Evolutionary conservation across 23 tunicate species (phyloP), one percentile per base, ranked within the genome.

Genomic region (Styela clava): DNA sequence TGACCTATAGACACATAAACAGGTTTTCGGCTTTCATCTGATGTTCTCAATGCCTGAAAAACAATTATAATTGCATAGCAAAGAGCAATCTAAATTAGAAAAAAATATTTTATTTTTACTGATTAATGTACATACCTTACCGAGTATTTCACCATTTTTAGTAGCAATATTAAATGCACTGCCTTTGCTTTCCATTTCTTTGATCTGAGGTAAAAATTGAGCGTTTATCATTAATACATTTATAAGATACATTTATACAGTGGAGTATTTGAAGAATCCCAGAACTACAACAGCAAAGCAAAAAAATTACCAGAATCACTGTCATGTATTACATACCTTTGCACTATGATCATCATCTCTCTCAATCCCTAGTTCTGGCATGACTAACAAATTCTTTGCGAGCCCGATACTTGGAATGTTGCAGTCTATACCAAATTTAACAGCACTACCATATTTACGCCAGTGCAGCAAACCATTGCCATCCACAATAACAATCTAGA

Each of bases 351-450:
- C 52, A 2, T 56, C 84, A 79, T 86, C 80, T 2, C 80, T 78
- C 24, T n/a, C 21, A 5, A 89, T 79, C 24, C 81, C 94, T 21
- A 64, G 29, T 20, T 89, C 85, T 18, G 69, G 80, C 62, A 89
- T 79, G n/a, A 31, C 28, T 31, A 70, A 31, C 36, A 89, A 61
- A 73, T 84, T 89, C 72, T 89, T 89, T 1, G 88, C 88, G 21
- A 89, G 82, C 2, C 94, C 94, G 16, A 89, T 89, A 2, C 85
- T 79, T 24, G 94, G 94, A 56, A 84, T 67, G 73, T 89, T 82
- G 61, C 81, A 84, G 23, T 22, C 85, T 16, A 89, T 81, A 25
- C 94, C 94, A 16, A 85, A 35, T 33, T 79, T 82, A 25, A 84
- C 74, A 18, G 94, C 94, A 62, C 81, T 72, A 52, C 94, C 94